Conservation (phyloP, 2,797 vertebrate species). For the Mormyrops boulengeri region DNA sequence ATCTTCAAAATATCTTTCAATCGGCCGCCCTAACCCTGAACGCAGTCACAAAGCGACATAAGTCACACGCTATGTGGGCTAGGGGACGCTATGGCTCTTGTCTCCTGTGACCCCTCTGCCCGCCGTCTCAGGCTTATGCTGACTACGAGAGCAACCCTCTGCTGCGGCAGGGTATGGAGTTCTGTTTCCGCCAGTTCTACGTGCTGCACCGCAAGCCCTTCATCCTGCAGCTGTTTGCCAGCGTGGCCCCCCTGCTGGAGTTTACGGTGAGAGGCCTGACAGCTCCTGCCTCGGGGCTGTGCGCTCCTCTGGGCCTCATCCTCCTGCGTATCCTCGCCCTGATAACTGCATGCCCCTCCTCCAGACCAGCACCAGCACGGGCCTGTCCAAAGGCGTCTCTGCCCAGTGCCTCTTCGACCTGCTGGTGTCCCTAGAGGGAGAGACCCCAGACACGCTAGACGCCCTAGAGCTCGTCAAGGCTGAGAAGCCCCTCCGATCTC, state of each 20-base stretch:
- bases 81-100: neutral
- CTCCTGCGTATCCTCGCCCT: neutral
- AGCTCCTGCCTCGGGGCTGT: neutral
- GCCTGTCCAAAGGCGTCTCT: constrained; percentile 85
- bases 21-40: neutral
- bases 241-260: constrained; percentile 90
- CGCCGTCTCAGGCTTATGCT: constrained; percentile 73
- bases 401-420: constrained; percentile 95
- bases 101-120: neutral
- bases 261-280: constrained; percentile 74
- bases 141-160: constrained; percentile 96
- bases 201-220: constrained; percentile 95
- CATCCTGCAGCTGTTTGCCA: constrained; percentile 90
- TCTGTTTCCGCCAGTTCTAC: constrained; percentile 95
- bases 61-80: neutral
- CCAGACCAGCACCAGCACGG: constrained; percentile 70
- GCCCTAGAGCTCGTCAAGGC: constrained; percentile 93
- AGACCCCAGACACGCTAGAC: constrained; percentile 84
- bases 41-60: neutral
- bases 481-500: constrained; percentile 90
- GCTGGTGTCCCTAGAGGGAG: constrained; percentile 88
- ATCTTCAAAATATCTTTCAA: neutral
- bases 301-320: neutral
- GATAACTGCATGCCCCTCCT: neutral
- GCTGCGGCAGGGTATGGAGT: constrained; percentile 87